These are phyloP conservation scores for Megalurothrips usitatus DNA, from an alignment of 2,888 invertebrate species.

Conservation along the genomic window DNA sequence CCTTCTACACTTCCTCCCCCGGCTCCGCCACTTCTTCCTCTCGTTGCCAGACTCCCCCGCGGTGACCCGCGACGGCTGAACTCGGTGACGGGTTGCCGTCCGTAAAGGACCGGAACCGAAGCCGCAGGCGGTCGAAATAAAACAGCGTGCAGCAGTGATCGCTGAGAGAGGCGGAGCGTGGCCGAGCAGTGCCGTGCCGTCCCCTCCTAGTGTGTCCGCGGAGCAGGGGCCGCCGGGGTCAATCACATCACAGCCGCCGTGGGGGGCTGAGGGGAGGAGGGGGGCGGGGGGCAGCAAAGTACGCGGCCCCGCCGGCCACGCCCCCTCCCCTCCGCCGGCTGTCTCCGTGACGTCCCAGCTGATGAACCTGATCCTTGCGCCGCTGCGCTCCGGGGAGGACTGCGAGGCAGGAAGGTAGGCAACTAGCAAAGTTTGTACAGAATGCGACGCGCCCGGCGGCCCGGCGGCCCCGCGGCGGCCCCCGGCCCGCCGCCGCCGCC, in stretches of 20 bases:
- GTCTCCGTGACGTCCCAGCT: slow-evolving; percentile 6
- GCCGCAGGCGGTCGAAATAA: too few species aligned
- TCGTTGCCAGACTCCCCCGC: not conserved
- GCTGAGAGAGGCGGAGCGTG: not conserved
- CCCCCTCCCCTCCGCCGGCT: not conserved
- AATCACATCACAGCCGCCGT: not conserved
- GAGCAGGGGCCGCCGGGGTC: not conserved
- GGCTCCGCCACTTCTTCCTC: not conserved
- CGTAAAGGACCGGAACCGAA: too few species aligned
- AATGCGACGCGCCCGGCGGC: too few species aligned
- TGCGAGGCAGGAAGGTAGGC: not conserved
- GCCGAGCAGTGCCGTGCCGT: not conserved
- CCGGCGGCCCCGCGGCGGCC: too few species aligned
- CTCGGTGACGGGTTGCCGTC: too few species aligned
- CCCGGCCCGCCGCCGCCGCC: too few species aligned
- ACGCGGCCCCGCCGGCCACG: too few species aligned
- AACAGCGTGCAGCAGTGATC: too few species aligned
- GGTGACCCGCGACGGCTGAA: too few species aligned
- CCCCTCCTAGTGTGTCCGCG: not conserved
- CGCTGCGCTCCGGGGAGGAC: not conserved
- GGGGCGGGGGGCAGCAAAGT: too few species aligned
- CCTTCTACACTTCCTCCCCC: not conserved
- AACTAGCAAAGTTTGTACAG: too few species aligned
- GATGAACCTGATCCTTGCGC: slow-evolving; percentile 6
- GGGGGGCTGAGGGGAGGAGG: too few species aligned